Conservation (phyloP, 1,140 invertebrate species). For the Nasonia longicornis region DNA sequence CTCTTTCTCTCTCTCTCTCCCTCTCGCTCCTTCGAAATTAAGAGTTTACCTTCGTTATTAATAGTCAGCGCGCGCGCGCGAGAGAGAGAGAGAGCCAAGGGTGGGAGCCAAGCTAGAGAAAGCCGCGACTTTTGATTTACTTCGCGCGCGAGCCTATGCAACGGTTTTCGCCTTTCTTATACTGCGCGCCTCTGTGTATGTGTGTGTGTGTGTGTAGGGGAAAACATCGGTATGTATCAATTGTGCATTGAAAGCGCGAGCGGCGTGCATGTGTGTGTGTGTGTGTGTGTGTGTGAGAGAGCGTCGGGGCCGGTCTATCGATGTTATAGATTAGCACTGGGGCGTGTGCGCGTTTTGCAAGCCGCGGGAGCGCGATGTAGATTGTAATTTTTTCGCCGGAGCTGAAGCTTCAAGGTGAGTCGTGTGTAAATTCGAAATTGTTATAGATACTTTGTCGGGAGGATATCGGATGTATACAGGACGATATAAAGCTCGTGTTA, state of each 20-base stretch:
- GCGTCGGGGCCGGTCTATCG: not conserved
- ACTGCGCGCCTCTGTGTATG: not conserved
- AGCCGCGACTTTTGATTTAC: constrained; percentile 38
- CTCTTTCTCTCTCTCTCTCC: not conserved
- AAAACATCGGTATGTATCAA: constrained; percentile 38
- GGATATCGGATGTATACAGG: too few relatives aligned
- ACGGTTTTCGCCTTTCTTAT: constrained; percentile 17
- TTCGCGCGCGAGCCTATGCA: not conserved
- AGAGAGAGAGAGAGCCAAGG: constrained; percentile 13
- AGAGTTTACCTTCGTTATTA: constrained; percentile 45
- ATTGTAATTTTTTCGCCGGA: not conserved
- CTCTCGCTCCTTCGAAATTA: constrained; percentile 45
- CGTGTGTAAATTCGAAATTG: not conserved
- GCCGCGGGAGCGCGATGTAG: not conserved
- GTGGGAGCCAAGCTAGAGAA: not conserved
- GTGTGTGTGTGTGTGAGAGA: too few relatives aligned
- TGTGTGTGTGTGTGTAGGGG: not conserved
- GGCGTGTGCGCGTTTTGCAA: not conserved
- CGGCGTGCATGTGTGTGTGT: not conserved
- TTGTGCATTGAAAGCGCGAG: constrained; percentile 6
- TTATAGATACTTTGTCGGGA: not conserved
- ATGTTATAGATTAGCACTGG: not conserved
- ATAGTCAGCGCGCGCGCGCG: constrained; percentile 25
- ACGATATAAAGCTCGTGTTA: too few relatives aligned
- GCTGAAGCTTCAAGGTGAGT: not conserved